Evolutionary conservation across 1,140 invertebrate species (phyloP).

Genomic region (Saccostrea echinata): DNA sequence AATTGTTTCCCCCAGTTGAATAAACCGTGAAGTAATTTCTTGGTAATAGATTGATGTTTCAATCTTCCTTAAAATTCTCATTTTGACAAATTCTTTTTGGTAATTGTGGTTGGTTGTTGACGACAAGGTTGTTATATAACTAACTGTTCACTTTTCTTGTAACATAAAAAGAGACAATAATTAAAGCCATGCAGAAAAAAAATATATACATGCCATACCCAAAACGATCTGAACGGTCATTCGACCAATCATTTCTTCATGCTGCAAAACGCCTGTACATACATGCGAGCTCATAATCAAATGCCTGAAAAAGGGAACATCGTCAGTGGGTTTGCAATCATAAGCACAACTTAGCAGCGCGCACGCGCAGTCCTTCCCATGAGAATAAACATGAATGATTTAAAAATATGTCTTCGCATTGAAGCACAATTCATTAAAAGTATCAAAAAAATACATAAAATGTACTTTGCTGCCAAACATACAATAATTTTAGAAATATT

Average conservation of each 20-base stretch:
- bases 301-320: constrained; percentile 40
- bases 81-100: too few relatives aligned
- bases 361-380: constrained; percentile 60
- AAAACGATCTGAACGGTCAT: background rate
- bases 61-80: too few relatives aligned
- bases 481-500: constrained; percentile 16
- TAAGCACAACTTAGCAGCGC: constrained; percentile 50
- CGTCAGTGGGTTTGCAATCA: constrained; percentile 47
- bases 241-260: constrained; percentile 25
- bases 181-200: constrained; percentile 14
- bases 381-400: constrained; percentile 60
- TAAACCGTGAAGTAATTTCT: too few relatives aligned
- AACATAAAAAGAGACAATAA: constrained; percentile 1
- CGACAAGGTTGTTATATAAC: background rate
- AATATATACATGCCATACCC: constrained; percentile 46
- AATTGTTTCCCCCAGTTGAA: too few relatives aligned
- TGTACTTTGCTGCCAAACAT: constrained; percentile 42
- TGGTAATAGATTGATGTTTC: too few relatives aligned
- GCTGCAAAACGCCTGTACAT: constrained; percentile 27
- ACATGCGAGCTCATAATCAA: constrained; percentile 35
- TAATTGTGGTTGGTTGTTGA: constrained; percentile 10
- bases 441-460: constrained; percentile 14
- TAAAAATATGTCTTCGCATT: constrained; percentile 46
- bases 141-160: constrained; percentile 32
- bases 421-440: constrained; percentile 46